Evolutionary conservation across 1,140 invertebrate species (phyloP).

Genomic region (Paraescarpia echinospica): DNA sequence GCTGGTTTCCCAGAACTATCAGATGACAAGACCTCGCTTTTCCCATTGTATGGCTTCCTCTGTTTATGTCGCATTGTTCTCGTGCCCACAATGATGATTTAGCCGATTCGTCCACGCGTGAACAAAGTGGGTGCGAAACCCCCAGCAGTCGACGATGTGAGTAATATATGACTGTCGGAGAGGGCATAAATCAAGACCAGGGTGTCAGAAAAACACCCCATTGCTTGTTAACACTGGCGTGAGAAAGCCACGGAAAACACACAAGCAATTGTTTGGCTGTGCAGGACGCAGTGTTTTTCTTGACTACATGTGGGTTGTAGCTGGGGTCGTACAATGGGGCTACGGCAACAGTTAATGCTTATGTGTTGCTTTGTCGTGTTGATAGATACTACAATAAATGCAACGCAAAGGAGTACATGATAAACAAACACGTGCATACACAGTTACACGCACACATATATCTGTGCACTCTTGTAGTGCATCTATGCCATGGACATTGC

Average conservation of each 20-base stretch:
- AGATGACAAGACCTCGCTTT: not conserved
- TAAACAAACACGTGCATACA: not conserved
- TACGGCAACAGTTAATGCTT: not conserved
- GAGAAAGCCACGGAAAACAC: not conserved
- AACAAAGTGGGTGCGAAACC: conserved; percentile 3
- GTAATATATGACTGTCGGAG: not conserved
- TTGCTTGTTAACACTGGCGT: not conserved
- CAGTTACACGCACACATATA: not conserved
- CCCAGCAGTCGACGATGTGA: not conserved
- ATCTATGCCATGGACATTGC: not conserved
- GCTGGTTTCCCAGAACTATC: not conserved
- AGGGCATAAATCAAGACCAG: not conserved
- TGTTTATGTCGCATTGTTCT: not conserved
- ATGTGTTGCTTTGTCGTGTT: not conserved
- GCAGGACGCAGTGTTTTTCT: not conserved
- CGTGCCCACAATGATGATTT: not conserved
- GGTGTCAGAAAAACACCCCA: not conserved
- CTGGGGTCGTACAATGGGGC: not conserved
- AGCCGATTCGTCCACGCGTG: not conserved
- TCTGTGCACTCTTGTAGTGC: not conserved
- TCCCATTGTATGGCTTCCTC: not conserved
- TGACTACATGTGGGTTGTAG: not conserved
- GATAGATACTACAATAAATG: not conserved
- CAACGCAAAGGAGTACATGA: not conserved
- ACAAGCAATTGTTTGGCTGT: not conserved